Conservation (phyloP, 37 sponge, comb jelly and placozoan species). For the Haliclona indistincta region DNA sequence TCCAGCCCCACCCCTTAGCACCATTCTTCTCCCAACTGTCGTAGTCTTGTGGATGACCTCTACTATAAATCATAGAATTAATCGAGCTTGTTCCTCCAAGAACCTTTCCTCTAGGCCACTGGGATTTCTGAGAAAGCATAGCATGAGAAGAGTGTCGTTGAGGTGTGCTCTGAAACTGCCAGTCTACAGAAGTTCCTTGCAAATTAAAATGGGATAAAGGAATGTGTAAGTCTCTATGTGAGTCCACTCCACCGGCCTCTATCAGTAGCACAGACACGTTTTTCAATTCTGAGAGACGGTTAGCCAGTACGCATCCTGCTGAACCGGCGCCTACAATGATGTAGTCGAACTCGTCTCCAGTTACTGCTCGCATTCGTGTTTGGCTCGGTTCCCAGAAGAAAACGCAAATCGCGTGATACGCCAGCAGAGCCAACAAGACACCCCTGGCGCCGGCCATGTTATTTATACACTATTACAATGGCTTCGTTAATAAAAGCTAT, state of each 20-base stretch:
- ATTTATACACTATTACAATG: too few species aligned
- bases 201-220: constrained; percentile 39
- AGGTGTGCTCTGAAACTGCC: constrained; percentile 65
- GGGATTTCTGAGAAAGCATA: background rate
- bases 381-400: background rate
- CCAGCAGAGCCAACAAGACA: background rate
- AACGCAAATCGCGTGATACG: background rate
- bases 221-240: constrained; percentile 37
- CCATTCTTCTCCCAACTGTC: constrained; percentile 77
- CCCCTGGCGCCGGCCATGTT: background rate
- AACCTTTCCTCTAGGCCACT: constrained; percentile 78
- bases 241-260: constrained; percentile 79
- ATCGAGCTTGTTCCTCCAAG: constrained; percentile 82
- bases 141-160: constrained; percentile 37
- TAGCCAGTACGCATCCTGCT: constrained; percentile 88
- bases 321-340: constrained; percentile 85
- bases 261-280: constrained; percentile 68
- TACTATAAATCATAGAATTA: constrained; percentile 77
- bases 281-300: constrained; percentile 70
- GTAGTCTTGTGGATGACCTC: constrained; percentile 83
- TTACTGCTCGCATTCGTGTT: background rate
- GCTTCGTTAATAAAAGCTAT: too few species aligned
- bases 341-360: constrained; percentile 59
- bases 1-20: constrained; percentile 83
- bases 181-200: constrained; percentile 57